Percentiles rank a stretch among this genome's conserved stretches.
Evolutionary conservation across 2,888 invertebrate genomes (phyloP).

Genomic region (Empis stercorea): DNA sequence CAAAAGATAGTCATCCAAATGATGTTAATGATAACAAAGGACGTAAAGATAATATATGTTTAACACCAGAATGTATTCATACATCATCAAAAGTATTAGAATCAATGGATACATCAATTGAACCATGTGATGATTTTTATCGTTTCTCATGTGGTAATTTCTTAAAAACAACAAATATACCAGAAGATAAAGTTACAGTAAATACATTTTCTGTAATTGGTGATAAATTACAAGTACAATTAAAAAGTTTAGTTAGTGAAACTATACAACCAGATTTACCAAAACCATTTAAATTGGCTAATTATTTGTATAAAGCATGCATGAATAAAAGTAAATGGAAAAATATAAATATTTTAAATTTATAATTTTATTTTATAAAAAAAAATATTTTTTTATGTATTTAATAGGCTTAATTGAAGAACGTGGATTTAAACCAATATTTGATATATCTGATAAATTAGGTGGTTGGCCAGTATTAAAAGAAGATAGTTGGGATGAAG

Average conservation of each 20-base stretch:
- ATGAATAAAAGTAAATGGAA: conserved; percentile 40
- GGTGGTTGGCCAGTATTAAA: conserved; percentile 93
- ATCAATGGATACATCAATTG: conserved; percentile 50
- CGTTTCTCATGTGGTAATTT: conserved; percentile 63
- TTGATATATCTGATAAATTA: conserved; percentile 55
- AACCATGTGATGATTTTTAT: conserved; percentile 69
- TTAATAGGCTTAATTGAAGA: conserved; percentile 70
- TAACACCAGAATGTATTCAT: conserved; percentile 65
- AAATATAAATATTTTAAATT: no score
- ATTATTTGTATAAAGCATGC: conserved; percentile 36
- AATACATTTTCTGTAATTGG: conserved; percentile 36
- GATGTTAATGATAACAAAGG: conserved; percentile 20
- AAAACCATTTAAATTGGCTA: conserved; percentile 34
- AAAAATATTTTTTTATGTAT: conserved; percentile 6
- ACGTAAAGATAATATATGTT: conserved; percentile 44
- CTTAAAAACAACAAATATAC: conserved; percentile 51
- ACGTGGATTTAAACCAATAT: conserved; percentile 60
- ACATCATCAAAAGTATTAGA: conserved; percentile 53
- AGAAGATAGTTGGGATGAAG: conserved; percentile 58
- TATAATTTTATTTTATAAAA: no score
- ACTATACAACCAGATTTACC: conserved; percentile 28
- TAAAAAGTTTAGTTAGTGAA: conserved; percentile 32
- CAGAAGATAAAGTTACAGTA: conserved; percentile 47
- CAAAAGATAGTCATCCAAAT: conserved; percentile 16
- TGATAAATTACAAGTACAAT: conserved; percentile 36